Evolutionary conservation across 2,888 invertebrate genomes (phyloP).

Genomic region (Argyresthia albistria): DNA sequence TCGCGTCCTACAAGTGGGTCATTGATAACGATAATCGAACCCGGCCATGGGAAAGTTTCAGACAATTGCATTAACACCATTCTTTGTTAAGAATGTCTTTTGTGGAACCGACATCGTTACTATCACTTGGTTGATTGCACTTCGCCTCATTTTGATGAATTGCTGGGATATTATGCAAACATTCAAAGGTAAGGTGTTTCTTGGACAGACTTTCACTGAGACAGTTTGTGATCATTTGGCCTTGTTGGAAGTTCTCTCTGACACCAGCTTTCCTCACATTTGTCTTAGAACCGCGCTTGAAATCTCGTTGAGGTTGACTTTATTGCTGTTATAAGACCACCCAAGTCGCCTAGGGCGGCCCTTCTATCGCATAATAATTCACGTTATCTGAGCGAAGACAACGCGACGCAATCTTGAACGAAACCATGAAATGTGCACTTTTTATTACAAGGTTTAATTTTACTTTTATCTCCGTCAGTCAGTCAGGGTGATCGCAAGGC

Average conservation of each 20-base stretch:
- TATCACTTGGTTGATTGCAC: conserved; percentile 49
- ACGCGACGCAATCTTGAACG: conserved; percentile 22
- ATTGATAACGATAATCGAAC: neutral
- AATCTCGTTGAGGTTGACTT: too few species aligned
- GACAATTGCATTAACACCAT: neutral
- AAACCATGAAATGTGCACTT: conserved; percentile 5
- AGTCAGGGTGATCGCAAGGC: neutral
- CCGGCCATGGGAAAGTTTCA: conserved; percentile 3
- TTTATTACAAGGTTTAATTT: neutral
- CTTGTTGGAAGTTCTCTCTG: conserved; percentile 19
- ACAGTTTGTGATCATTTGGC: conserved; percentile 49
- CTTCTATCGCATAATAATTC: conserved; percentile 40
- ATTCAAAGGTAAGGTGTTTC: conserved; percentile 3
- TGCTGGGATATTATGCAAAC: conserved; percentile 55
- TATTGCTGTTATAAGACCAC: conserved; percentile 31
- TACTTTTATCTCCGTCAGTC: too few species aligned
- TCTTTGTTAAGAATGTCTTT: conserved; percentile 28
- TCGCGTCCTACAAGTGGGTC: neutral
- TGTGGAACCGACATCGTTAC: conserved; percentile 14
- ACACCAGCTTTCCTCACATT: conserved; percentile 1
- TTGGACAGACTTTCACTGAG: conserved; percentile 65
- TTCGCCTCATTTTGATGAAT: conserved; percentile 43
- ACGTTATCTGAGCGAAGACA: conserved; percentile 50
- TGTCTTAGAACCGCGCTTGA: neutral
- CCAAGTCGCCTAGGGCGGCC: conserved; percentile 35